These are phyloP conservation scores for Tetramorium parvispinum DNA, from an alignment of 1,140 invertebrate genomes.

Conservation along the genomic window DNA sequence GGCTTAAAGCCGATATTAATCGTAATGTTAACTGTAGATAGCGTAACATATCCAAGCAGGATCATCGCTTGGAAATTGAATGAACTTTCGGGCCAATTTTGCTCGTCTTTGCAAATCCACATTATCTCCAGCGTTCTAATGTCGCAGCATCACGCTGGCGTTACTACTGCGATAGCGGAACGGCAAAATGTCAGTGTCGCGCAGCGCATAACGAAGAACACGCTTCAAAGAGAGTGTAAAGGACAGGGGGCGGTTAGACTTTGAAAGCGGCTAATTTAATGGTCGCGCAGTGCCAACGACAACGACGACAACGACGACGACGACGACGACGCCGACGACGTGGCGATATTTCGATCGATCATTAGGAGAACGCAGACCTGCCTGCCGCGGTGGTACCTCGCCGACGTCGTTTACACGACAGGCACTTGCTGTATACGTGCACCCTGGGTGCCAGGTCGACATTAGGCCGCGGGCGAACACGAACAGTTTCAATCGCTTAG, in stretches of 20 bases:
- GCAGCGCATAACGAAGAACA: conserved; percentile 26
- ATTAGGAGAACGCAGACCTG: conserved; percentile 49
- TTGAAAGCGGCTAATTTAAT: conserved; percentile 72
- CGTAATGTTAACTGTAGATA: not conserved
- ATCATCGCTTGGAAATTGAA: not conserved
- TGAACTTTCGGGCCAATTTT: not conserved
- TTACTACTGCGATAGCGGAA: not conserved
- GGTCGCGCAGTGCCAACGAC: conserved; percentile 46
- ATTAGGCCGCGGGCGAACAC: not conserved
- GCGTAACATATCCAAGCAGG: not conserved
- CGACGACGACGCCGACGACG: too few relatives aligned
- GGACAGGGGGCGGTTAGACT: conserved; percentile 65
- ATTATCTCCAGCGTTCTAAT: conserved; percentile 7
- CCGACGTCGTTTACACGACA: conserved; percentile 51
- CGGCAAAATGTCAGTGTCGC: conserved; percentile 55
- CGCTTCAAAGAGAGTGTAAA: conserved; percentile 60
- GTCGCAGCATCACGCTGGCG: not conserved
- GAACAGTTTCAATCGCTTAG: conserved; percentile 60
- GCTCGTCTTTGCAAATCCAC: not conserved
- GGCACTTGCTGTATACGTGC: conserved; percentile 18
- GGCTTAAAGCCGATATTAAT: not conserved
- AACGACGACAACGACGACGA: conserved; percentile 41
- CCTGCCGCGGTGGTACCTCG: not conserved
- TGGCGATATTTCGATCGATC: conserved; percentile 63
- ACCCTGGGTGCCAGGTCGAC: not conserved